Evolutionary conservation across 2,797 vertebrate genomes (phyloP).

Genomic region (Dermochelys coriacea): DNA sequence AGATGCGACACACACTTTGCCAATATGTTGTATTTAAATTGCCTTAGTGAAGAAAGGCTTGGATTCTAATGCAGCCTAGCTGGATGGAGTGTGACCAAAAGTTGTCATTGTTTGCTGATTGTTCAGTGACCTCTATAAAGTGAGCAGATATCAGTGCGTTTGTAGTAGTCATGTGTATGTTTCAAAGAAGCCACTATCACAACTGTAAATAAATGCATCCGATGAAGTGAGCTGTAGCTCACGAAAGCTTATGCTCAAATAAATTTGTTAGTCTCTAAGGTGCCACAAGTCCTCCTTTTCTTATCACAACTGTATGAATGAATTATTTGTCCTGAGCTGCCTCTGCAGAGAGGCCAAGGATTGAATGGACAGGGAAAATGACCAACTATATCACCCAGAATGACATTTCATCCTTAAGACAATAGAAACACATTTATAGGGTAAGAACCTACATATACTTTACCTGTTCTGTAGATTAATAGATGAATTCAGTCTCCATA

Average conservation of each 20-base stretch:
- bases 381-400: background rate
- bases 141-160: background rate
- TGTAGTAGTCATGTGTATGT: background rate
- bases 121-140: background rate
- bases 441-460: background rate
- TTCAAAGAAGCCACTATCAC: background rate
- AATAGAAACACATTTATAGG: background rate
- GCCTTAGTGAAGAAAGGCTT: background rate
- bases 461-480: background rate
- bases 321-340: background rate
- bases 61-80: background rate
- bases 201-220: too few relatives aligned
- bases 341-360: background rate
- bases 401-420: accelerated
- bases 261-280: too few relatives aligned
- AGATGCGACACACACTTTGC: accelerated
- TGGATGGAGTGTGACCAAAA: background rate
- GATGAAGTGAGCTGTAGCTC: too few relatives aligned
- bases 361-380: background rate
- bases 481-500: background rate
- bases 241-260: too few relatives aligned
- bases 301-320: background rate
- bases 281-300: too few relatives aligned
- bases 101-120: background rate
- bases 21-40: background rate